A percentile compares a stretch with the other conserved stretches of the same genome.
Evolutionary conservation across 1,140 invertebrate genomes (phyloP).

Genomic region (Musca vetustissima): DNA sequence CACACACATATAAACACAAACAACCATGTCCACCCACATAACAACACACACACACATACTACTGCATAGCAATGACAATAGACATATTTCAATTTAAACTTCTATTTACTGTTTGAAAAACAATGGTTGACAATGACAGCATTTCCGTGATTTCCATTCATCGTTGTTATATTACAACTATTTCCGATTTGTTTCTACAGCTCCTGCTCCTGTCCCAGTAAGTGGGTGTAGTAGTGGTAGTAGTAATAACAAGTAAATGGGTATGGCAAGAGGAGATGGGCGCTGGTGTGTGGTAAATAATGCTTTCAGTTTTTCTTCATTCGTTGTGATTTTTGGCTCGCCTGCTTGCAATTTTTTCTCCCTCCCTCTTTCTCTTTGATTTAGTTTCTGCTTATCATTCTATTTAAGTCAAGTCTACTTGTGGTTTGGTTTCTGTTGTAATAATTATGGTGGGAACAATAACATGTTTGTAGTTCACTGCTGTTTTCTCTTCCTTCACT

Average conservation of each 20-base stretch:
- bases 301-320: not conserved
- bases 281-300: too few species aligned
- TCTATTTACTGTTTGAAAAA: conserved; percentile 10
- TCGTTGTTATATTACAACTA: not conserved
- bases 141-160: conserved; percentile 19
- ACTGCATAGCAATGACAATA: too few species aligned
- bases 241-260: too few species aligned
- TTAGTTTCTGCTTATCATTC: conserved; percentile 13
- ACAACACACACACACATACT: too few species aligned
- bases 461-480: not conserved
- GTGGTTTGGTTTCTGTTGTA: not conserved
- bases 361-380: too few species aligned
- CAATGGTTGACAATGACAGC: conserved; percentile 22
- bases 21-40: too few species aligned
- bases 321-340: not conserved
- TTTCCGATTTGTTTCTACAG: not conserved
- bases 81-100: not conserved
- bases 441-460: not conserved
- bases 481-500: too few species aligned
- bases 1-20: too few species aligned
- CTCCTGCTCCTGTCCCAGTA: not conserved
- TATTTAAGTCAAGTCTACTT: conserved; percentile 24
- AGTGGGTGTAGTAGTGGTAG: too few species aligned
- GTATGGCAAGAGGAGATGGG: too few species aligned
- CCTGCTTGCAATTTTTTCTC: conserved; percentile 12